These are phyloP conservation scores for Hydraecia micacea DNA, from an alignment of 2,888 invertebrate genomes.

Conservation along the genomic window DNA sequence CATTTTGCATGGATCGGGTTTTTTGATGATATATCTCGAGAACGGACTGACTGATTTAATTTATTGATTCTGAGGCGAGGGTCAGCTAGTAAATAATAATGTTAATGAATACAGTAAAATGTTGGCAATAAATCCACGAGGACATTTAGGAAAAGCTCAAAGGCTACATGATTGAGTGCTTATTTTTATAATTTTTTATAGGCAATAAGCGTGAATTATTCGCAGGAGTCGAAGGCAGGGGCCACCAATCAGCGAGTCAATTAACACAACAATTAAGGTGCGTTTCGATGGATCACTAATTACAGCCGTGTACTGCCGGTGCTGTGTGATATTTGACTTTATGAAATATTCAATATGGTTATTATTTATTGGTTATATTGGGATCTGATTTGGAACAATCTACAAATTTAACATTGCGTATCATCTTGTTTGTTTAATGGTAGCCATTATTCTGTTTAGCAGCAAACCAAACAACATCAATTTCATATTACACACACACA, in stretches of 20 bases:
- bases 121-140: not conserved
- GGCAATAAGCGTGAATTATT: constrained; percentile 36
- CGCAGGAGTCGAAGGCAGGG: constrained; percentile 28
- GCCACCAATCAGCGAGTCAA: constrained; percentile 69
- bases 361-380: not conserved
- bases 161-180: not conserved
- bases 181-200: constrained; percentile 17
- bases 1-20: not conserved
- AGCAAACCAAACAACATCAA: too few species aligned
- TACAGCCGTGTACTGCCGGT: constrained; percentile 49
- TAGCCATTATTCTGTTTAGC: not conserved
- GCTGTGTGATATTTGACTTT: constrained; percentile 44
- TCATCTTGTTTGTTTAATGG: not conserved
- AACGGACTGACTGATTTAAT: not conserved
- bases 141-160: not conserved
- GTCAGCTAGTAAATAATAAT: not conserved
- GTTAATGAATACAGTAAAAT: not conserved
- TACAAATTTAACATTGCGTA: not conserved
- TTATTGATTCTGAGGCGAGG: not conserved
- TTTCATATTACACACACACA: too few species aligned
- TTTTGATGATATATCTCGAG: not conserved
- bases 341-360: constrained; percentile 25
- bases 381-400: not conserved
- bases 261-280: constrained; percentile 70
- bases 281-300: constrained; percentile 67